Conservation (phyloP, 2,113 vertebrate species). For the Gambusia affinis region DNA sequence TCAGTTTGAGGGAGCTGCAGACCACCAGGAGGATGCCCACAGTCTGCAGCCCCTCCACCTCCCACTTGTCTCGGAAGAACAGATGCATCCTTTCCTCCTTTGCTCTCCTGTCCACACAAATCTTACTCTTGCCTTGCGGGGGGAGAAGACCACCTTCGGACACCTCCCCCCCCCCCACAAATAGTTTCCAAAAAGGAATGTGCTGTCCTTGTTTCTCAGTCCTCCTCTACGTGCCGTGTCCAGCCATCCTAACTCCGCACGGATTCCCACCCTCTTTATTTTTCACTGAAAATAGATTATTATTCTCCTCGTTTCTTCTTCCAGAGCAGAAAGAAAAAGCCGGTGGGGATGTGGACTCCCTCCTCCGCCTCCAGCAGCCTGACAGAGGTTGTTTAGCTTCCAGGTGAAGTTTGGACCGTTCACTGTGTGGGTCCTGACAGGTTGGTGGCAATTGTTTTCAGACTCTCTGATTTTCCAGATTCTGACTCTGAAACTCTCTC, state of each 20-base stretch:
- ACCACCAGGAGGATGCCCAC: slow-evolving; percentile 83
- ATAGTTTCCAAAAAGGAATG: slow-evolving; percentile 47
- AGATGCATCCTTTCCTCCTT: slow-evolving; percentile 69
- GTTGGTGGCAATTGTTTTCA: slow-evolving; percentile 51
- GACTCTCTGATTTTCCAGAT: slow-evolving; percentile 45
- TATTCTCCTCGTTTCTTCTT: slow-evolving; percentile 69
- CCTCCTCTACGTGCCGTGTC: slow-evolving; percentile 67
- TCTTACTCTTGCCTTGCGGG: slow-evolving; percentile 37
- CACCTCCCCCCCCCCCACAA: slow-evolving; percentile 19
- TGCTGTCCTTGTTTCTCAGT: slow-evolving; percentile 50
- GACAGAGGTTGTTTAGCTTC: slow-evolving; percentile 69
- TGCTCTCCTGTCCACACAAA: slow-evolving; percentile 42
- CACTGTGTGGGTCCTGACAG: slow-evolving; percentile 47
- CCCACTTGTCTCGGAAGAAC: slow-evolving; percentile 81
- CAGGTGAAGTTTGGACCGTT: slow-evolving; percentile 67
- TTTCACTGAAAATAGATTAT: slow-evolving; percentile 55
- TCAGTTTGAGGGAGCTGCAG: slow-evolving; percentile 83
- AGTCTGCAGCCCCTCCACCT: slow-evolving; percentile 85
- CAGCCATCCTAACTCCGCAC: slow-evolving; percentile 58
- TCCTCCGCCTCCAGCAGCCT: slow-evolving; percentile 43
- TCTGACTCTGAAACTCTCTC: slow-evolving; percentile 61
- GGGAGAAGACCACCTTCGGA: slow-evolving; percentile 37
- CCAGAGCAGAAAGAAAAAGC: slow-evolving; percentile 36
- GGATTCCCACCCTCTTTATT: slow-evolving; percentile 41
- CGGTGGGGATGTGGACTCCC: slow-evolving; percentile 53